Percentiles rank a stretch among this genome's conserved stretches.
Conservation (phyloP, 1,140 invertebrate species). For the Lucilia sericata region DNA sequence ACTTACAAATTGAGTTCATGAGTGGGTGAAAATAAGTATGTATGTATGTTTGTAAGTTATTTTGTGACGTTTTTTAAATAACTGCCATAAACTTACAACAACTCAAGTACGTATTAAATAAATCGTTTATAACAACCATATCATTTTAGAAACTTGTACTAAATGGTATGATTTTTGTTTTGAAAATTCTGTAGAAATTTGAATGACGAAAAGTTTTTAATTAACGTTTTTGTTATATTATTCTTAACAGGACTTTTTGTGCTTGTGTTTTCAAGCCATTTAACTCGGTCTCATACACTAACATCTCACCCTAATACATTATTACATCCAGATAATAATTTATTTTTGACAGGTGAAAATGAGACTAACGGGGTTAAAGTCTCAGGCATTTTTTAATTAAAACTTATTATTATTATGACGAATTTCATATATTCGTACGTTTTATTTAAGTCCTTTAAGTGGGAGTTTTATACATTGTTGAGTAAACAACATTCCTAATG, state of each 20-base stretch:
- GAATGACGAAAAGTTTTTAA: conserved; percentile 6
- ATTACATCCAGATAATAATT: not conserved
- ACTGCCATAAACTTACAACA: too few species aligned
- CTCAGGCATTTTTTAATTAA: not conserved
- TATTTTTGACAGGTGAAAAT: conserved; percentile 17
- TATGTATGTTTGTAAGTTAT: too few species aligned
- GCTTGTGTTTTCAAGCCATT: not conserved
- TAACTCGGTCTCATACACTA: too few species aligned
- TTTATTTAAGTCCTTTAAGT: not conserved
- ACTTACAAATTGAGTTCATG: too few species aligned
- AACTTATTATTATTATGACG: conserved; percentile 7
- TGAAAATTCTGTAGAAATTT: conserved; percentile 13
- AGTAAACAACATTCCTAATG: conserved; percentile 5
- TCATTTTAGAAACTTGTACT: too few species aligned
- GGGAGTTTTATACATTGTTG: conserved; percentile 8
- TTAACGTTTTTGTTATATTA: not conserved
- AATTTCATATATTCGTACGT: not conserved
- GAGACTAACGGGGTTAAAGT: not conserved
- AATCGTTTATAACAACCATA: too few species aligned
- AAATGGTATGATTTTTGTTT: not conserved
- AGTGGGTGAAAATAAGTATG: too few species aligned
- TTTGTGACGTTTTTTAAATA: too few species aligned
- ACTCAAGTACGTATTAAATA: too few species aligned
- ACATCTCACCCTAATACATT: too few species aligned
- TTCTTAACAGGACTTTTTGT: not conserved